These are phyloP conservation scores for Scolopax mira DNA, from an alignment of 2,113 vertebrate genomes.

Conservation along the genomic window DNA sequence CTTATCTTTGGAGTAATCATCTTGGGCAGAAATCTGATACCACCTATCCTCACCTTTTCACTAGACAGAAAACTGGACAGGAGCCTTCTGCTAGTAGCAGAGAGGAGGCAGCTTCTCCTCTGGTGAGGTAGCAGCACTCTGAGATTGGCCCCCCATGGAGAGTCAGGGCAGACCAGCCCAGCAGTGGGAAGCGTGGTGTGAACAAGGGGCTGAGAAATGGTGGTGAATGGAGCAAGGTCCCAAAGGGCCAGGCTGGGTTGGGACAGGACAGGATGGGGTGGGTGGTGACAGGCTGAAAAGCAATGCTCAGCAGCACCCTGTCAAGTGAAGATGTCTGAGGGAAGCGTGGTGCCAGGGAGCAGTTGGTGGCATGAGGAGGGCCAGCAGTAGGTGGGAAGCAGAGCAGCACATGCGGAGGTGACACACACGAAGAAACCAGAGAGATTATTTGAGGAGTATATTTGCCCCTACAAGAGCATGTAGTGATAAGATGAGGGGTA, in stretches of 20 bases:
- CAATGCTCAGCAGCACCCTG: fast-evolving
- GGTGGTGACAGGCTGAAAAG: neutral
- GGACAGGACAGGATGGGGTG: fast-evolving
- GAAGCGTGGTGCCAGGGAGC: fast-evolving
- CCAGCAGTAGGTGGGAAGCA: neutral
- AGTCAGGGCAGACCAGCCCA: fast-evolving
- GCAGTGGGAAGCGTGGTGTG: neutral
- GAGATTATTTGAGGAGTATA: neutral
- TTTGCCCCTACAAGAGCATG: neutral
- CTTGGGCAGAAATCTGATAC: neutral
- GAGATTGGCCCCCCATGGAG: neutral
- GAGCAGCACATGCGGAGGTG: neutral
- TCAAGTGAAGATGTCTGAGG: neutral
- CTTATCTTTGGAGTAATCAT: neutral
- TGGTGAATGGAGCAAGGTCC: fast-evolving
- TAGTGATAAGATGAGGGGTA: neutral
- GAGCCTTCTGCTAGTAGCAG: neutral
- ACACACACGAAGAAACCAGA: neutral
- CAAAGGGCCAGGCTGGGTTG: too few relatives aligned
- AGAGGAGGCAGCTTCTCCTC: neutral
- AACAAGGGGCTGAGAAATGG: neutral
- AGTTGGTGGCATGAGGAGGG: neutral
- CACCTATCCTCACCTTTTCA: neutral
- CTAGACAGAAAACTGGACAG: neutral
- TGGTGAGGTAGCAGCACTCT: neutral